Evolutionary conservation across 2,113 vertebrate genomes (phyloP).

Genomic region (Sciurus niger): DNA sequence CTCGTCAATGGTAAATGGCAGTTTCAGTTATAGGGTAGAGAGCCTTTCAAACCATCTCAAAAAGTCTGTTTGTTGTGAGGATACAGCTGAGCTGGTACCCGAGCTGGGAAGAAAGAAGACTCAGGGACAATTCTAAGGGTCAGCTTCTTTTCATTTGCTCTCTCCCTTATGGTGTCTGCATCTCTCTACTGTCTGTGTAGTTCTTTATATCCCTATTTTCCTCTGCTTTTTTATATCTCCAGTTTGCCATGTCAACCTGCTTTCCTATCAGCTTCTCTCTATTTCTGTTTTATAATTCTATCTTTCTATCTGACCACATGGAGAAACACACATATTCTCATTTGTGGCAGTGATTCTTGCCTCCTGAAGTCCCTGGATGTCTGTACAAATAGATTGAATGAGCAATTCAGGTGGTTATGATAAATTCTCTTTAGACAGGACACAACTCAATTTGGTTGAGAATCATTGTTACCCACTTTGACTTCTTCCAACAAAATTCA

Average conservation of each 20-base stretch:
- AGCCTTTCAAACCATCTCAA: background rate
- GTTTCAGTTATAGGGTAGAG: background rate
- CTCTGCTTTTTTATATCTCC: background rate
- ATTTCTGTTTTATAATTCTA: background rate
- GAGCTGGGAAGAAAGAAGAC: background rate
- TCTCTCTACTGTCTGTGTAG: background rate
- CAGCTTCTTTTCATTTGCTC: background rate
- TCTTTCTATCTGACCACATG: background rate
- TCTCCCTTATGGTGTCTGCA: background rate
- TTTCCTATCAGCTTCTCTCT: background rate
- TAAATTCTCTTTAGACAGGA: background rate
- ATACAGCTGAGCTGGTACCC: background rate
- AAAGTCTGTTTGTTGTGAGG: background rate
- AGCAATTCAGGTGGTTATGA: background rate
- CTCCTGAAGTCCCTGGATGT: background rate
- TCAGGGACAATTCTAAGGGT: background rate
- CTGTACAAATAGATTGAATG: background rate
- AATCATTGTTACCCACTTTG: background rate
- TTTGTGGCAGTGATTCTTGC: background rate
- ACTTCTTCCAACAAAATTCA: background rate
- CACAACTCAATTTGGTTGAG: background rate
- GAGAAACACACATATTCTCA: background rate
- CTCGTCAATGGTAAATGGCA: no score
- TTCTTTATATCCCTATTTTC: background rate
- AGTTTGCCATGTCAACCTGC: background rate